Evolutionary conservation across 2,888 invertebrate species (phyloP).

Genomic region (Orchestes rusci): DNA sequence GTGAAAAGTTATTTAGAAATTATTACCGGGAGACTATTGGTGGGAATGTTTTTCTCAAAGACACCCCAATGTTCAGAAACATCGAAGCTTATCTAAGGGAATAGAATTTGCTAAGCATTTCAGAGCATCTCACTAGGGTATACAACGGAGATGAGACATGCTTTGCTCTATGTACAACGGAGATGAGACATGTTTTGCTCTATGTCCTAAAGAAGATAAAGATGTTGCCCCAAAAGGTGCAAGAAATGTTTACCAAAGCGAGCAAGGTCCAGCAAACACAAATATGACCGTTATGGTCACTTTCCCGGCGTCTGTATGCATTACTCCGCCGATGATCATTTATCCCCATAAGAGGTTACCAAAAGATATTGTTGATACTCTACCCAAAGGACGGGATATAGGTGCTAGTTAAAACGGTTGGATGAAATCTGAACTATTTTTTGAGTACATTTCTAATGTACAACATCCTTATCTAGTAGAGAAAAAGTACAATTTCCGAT

Average conservation of each 20-base stretch:
- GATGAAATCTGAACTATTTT: too few relatives aligned
- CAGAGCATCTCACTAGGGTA: constrained; percentile 30
- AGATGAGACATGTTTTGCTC: too few relatives aligned
- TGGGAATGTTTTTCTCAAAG: constrained; percentile 25
- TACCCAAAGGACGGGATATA: too few relatives aligned
- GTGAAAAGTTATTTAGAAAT: constrained; percentile 20
- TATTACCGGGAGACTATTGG: constrained; percentile 29
- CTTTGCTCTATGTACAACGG: constrained; percentile 34
- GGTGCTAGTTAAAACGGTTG: too few relatives aligned
- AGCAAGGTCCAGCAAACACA: constrained; percentile 35
- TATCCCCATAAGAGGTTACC: constrained; percentile 29
- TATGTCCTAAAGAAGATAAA: constrained; percentile 31
- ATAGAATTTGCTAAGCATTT: constrained; percentile 18
- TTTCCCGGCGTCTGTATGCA: not conserved
- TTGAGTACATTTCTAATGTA: too few relatives aligned
- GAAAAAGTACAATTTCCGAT: constrained; percentile 32
- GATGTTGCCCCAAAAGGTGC: constrained; percentile 28
- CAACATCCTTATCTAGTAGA: too few relatives aligned
- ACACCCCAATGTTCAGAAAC: constrained; percentile 30
- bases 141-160: too few relatives aligned
- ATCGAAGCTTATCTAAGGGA: constrained; percentile 26
- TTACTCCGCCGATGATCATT: constrained; percentile 34
- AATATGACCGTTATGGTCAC: constrained; percentile 40
- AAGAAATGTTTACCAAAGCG: constrained; percentile 39
- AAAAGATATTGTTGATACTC: constrained; percentile 30